Conservation (phyloP, 2,113 vertebrate species). For the Pelusios castaneus region DNA sequence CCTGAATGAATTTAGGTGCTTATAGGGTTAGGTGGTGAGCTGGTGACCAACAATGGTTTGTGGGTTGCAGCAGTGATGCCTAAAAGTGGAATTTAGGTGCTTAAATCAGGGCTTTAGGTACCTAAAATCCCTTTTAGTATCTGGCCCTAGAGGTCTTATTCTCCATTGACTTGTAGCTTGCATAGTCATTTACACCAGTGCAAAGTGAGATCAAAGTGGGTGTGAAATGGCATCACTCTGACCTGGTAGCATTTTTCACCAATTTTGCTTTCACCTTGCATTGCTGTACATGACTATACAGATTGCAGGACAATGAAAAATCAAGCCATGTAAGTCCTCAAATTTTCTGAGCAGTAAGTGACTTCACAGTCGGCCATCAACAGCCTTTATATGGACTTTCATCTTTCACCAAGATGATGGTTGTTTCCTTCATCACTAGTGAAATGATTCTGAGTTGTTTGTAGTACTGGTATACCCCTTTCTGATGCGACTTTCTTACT, state of each 20-base stretch:
- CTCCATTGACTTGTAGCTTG: neutral
- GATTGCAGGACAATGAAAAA: neutral
- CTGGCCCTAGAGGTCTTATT: neutral
- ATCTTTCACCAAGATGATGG: fast-evolving
- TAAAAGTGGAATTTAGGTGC: neutral
- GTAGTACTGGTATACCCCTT: neutral
- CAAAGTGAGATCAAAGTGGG: neutral
- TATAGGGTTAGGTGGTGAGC: neutral
- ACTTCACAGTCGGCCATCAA: neutral
- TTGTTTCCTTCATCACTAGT: neutral
- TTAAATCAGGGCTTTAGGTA: neutral
- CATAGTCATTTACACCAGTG: neutral
- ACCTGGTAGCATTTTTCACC: neutral
- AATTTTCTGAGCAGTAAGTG: neutral
- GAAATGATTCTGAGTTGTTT: neutral
- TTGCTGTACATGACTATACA: fast-evolving
- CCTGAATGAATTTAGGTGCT: neutral
- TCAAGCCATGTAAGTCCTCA: neutral
- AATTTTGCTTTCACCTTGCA: neutral
- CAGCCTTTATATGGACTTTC: fast-evolving
- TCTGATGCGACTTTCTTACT: neutral
- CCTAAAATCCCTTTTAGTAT: too few relatives aligned
- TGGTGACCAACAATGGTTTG: neutral
- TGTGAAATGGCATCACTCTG: neutral
- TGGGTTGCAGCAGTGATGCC: neutral